Percentiles rank a stretch among this genome's conserved stretches.
Conservation (phyloP, 2,888 invertebrate genomes). For the Tortrix viridana region DNA sequence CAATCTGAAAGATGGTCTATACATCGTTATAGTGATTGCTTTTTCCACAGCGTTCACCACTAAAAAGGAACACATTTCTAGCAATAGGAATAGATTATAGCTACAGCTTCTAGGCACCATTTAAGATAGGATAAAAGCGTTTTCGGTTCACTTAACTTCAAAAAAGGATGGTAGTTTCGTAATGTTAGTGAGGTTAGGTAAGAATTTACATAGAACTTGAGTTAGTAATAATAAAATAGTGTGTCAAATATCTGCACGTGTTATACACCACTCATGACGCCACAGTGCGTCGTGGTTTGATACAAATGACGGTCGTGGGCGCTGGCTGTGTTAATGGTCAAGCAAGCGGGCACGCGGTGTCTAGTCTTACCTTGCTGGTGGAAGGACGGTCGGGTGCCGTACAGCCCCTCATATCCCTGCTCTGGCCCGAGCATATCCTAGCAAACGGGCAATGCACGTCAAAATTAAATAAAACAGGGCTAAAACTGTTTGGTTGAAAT, state of each 20-base stretch:
- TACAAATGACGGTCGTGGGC: no score
- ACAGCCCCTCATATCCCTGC: slow-evolving; percentile 96
- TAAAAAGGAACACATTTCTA: slow-evolving; percentile 1
- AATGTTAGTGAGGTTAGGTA: slow-evolving; percentile 20
- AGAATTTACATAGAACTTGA: slow-evolving; percentile 5
- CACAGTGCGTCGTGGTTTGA: no score
- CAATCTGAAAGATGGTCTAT: no score
- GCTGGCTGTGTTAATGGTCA: slow-evolving; percentile 18
- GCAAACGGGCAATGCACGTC: slow-evolving; percentile 62
- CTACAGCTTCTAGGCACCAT: not conserved
- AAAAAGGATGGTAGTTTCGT: not conserved
- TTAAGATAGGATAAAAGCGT: slow-evolving; percentile 13
- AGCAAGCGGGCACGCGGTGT: slow-evolving; percentile 11
- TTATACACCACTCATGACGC: no score
- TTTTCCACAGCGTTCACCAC: not conserved
- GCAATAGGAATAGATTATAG: slow-evolving; percentile 19
- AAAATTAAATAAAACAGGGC: slow-evolving; percentile 52
- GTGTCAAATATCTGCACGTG: slow-evolving; percentile 33
- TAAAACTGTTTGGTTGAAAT: slow-evolving; percentile 45
- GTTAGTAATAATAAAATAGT: slow-evolving; percentile 20
- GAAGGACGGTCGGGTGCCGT: slow-evolving; percentile 95
- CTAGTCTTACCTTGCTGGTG: slow-evolving; percentile 91
- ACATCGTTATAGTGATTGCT: no score
- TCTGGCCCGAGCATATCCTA: slow-evolving; percentile 97
- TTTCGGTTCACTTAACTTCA: not conserved